Evolutionary conservation across 2,113 vertebrate genomes (phyloP).

Genomic region (Anoplopoma fimbria): DNA sequence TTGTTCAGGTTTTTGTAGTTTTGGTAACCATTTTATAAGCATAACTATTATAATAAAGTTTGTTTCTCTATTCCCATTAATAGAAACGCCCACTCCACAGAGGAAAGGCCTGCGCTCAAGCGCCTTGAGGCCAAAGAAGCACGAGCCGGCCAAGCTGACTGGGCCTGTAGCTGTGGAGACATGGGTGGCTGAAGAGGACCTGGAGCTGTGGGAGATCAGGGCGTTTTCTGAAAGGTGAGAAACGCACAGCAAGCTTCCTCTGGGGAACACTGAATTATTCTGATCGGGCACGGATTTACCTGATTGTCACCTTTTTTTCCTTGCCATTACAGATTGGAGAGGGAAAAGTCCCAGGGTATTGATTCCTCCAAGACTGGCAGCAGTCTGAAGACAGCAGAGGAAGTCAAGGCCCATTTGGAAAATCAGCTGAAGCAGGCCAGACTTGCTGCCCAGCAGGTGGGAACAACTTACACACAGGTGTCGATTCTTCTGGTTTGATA

Average conservation of each 20-base stretch:
- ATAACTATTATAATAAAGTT: not conserved
- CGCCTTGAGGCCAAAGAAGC: slow-evolving; percentile 95
- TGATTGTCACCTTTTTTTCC: not conserved
- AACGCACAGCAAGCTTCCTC: rapidly evolving
- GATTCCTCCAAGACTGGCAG: slow-evolving; percentile 91
- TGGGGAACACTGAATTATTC: not conserved
- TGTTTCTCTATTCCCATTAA: not conserved
- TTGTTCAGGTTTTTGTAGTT: no score
- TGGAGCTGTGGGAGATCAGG: slow-evolving; percentile 98
- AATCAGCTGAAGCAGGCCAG: slow-evolving; percentile 91
- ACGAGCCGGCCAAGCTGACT: slow-evolving; percentile 93
- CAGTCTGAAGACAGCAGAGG: slow-evolving; percentile 89
- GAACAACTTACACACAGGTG: slow-evolving; percentile 1
- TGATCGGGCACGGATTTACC: not conserved
- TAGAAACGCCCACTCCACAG: slow-evolving; percentile 94
- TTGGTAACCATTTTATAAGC: not conserved
- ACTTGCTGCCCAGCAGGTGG: slow-evolving; percentile 90
- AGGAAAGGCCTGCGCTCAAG: slow-evolving; percentile 90
- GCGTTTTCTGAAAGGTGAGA: slow-evolving; percentile 95
- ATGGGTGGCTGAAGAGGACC: slow-evolving; percentile 96
- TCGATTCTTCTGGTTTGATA: not conserved
- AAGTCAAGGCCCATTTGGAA: slow-evolving; percentile 89
- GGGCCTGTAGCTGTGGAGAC: slow-evolving; percentile 96
- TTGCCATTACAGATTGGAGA: slow-evolving; percentile 89
- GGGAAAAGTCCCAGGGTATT: slow-evolving; percentile 93